Conservation (phyloP, 2,113 vertebrate genomes). For the Fregata magnificens region DNA sequence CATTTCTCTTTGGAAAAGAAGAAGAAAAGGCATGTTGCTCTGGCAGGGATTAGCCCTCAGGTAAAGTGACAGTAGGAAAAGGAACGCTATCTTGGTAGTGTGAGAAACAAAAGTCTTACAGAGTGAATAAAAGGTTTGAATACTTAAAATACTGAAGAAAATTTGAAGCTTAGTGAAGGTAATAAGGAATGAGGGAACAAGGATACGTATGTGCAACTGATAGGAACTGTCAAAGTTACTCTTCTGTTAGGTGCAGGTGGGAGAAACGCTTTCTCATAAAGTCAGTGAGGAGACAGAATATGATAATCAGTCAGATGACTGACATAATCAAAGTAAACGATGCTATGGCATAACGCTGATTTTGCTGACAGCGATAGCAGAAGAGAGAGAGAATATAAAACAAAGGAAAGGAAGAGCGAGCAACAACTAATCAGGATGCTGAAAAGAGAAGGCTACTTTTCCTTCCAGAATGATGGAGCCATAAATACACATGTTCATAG, state of each 20-base stretch:
- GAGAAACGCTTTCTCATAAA: neutral
- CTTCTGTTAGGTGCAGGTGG: neutral
- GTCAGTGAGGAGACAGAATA: neutral
- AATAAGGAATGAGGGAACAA: neutral
- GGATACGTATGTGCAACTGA: neutral
- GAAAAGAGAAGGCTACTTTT: neutral
- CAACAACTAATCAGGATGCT: neutral
- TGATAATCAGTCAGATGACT: neutral
- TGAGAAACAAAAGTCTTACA: neutral
- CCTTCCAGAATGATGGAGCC: neutral
- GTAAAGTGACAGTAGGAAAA: neutral
- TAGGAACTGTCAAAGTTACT: neutral
- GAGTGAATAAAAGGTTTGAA: neutral
- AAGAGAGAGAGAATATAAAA: neutral
- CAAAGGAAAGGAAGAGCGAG: neutral
- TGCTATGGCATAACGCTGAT: neutral
- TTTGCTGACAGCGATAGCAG: neutral
- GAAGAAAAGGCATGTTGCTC: neutral
- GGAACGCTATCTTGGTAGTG: fast-evolving
- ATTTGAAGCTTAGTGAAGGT: neutral
- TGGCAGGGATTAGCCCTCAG: neutral
- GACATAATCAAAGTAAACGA: neutral
- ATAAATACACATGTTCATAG: neutral
- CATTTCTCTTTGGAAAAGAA: neutral
- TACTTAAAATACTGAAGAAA: neutral